Conservation (phyloP, 1,140 invertebrate genomes). For the Calephelis nemesis region DNA sequence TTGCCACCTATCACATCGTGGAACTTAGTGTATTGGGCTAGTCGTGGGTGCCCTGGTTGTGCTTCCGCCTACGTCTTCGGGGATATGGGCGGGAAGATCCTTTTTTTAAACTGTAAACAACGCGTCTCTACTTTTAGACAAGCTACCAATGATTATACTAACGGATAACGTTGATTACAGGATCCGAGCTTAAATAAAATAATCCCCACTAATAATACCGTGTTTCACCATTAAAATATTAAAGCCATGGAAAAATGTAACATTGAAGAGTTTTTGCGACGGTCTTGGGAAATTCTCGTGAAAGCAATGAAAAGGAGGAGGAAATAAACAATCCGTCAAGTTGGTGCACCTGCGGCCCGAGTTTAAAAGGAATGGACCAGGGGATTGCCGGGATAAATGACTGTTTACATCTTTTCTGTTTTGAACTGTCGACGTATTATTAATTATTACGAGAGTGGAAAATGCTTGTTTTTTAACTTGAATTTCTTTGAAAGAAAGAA, state of each 20-base stretch:
- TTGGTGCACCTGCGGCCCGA: constrained; percentile 10
- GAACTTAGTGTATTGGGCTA: no score
- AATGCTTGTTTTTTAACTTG: neutral
- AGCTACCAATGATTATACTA: no score
- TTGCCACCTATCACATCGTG: no score
- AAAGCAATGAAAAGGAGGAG: constrained; percentile 7
- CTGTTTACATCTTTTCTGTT: constrained; percentile 20
- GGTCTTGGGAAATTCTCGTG: constrained; percentile 6
- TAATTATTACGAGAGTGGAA: constrained; percentile 7
- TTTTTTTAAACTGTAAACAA: no score
- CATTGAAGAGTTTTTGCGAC: constrained; percentile 1
- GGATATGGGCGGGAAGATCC: no score
- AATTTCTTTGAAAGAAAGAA: no score
- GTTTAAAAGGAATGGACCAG: constrained; percentile 11
- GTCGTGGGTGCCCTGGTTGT: no score
- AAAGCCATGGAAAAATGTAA: neutral
- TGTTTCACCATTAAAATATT: constrained; percentile 5
- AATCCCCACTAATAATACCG: neutral
- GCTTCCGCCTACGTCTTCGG: no score
- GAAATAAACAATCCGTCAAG: constrained; percentile 18
- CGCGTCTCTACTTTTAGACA: no score
- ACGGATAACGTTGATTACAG: no score
- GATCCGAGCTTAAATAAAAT: neutral
- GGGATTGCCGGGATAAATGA: constrained; percentile 18
- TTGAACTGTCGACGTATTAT: constrained; percentile 8